Percentiles rank a stretch among this genome's conserved stretches.
Evolutionary conservation across 2,113 vertebrate species (phyloP).

Genomic region (Rhipidura dahli): DNA sequence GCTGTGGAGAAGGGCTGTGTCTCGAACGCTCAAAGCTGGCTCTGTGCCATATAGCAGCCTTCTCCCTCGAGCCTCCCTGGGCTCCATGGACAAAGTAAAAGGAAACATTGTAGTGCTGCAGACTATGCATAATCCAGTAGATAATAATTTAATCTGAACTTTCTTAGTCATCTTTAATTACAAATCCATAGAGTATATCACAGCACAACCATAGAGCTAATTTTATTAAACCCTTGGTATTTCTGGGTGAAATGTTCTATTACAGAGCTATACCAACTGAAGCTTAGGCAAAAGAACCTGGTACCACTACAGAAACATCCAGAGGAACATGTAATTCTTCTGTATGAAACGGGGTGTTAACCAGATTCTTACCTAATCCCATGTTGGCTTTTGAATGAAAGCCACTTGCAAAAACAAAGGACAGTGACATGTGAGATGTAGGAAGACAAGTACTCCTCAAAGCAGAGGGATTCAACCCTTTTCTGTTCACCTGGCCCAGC

Average conservation of each 20-base stretch:
- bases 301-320: not conserved
- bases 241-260: not conserved
- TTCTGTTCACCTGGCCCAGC: not conserved
- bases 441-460: not conserved
- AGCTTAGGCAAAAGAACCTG: not conserved
- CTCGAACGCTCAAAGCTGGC: not conserved
- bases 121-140: not conserved
- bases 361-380: not conserved
- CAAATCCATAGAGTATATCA: not conserved
- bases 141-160: not conserved
- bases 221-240: not conserved
- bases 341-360: not conserved
- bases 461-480: not conserved
- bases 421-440: not conserved
- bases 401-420: not conserved
- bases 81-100: not conserved
- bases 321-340: not conserved
- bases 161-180: not conserved
- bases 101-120: not conserved
- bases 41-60: not conserved
- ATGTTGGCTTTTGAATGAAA: not conserved
- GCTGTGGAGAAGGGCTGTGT: not conserved
- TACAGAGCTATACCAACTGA: not conserved
- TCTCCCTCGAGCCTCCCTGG: not conserved
- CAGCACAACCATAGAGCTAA: not conserved